Percentiles rank a stretch among this genome's conserved stretches.
phyloP scores from a whole-genome alignment of 2,888 invertebrate species.

The Hyalella azteca region DNA sequence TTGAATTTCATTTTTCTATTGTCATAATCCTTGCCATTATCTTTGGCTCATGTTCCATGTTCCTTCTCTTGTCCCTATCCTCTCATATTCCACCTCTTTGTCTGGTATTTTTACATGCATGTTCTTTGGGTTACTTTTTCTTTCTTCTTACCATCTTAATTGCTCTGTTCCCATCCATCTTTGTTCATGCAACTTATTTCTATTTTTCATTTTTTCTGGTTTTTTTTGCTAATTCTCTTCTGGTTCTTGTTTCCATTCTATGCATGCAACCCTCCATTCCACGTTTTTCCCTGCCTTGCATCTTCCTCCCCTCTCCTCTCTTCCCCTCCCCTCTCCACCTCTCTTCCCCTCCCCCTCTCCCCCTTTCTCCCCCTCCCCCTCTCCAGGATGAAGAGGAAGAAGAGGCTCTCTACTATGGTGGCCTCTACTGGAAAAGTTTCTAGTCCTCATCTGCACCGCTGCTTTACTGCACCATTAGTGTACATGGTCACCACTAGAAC shows the following conservation, averaged over 20 bases:
- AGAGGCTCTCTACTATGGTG: conserved; percentile 54
- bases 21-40: too few species aligned
- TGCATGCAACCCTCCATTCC: too few species aligned
- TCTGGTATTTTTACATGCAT: too few species aligned
- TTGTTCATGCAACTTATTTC: background rate
- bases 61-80: too few species aligned
- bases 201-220: background rate
- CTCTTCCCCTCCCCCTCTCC: background rate
- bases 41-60: too few species aligned
- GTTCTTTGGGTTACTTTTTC: too few species aligned
- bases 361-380: conserved; percentile 12
- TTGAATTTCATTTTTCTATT: too few species aligned
- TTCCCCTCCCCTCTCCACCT: background rate
- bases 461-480: background rate
- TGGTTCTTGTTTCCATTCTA: background rate
- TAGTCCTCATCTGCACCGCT: background rate
- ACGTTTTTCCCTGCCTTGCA: background rate
- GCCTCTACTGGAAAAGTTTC: conserved; percentile 42
- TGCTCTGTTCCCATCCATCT: too few species aligned
- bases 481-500: background rate
- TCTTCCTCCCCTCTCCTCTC: background rate
- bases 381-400: conserved; percentile 53
- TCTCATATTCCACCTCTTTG: too few species aligned
- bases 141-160: too few species aligned
- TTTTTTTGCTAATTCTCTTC: background rate